These are phyloP conservation scores for Sebastiscus albofasciatus DNA, from an alignment of 2,797 vertebrate species.

Conservation along the genomic window DNA sequence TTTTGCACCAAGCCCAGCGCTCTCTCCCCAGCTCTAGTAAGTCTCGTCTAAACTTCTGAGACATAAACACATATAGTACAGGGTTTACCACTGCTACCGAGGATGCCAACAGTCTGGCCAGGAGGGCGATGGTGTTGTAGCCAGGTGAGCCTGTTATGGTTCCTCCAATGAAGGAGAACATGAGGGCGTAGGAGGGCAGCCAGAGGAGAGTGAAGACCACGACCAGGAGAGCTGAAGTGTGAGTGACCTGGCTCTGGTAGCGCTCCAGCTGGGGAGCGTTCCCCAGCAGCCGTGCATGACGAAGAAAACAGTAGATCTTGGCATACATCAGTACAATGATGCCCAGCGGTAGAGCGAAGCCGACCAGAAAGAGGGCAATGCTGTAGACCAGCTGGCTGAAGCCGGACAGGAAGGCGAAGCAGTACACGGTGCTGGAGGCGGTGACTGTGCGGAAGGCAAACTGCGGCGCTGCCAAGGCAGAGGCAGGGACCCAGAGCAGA, in stretches of 20 bases:
- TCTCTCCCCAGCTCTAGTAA: slow-evolving; percentile 64
- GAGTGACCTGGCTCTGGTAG: slow-evolving; percentile 85
- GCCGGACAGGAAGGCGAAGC: slow-evolving; percentile 83
- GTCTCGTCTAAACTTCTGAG: slow-evolving; percentile 81
- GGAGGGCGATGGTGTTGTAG: slow-evolving; percentile 56
- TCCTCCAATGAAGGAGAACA: slow-evolving; percentile 78
- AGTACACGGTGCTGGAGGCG: slow-evolving; percentile 57
- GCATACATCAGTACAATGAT: slow-evolving; percentile 82
- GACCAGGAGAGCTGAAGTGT: slow-evolving; percentile 83
- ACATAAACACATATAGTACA: slow-evolving; percentile 82
- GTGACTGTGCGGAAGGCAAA: slow-evolving; percentile 78
- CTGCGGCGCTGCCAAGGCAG: slow-evolving; percentile 80
- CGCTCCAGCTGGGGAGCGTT: slow-evolving; percentile 77
- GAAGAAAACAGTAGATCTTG: slow-evolving; percentile 83
- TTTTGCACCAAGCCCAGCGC: slow-evolving; percentile 56
- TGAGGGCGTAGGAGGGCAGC: slow-evolving; percentile 84
- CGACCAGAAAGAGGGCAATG: slow-evolving; percentile 78
- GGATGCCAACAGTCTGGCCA: slow-evolving; percentile 79
- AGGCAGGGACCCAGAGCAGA: slow-evolving; percentile 80
- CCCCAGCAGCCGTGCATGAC: slow-evolving; percentile 47
- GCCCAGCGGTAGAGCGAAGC: slow-evolving; percentile 79
- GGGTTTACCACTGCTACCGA: slow-evolving; percentile 83
- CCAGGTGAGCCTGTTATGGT: not conserved
- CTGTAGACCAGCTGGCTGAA: slow-evolving; percentile 82
- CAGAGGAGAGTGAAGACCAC: slow-evolving; percentile 83